Evolutionary conservation across 2,888 invertebrate species (phyloP), one percentile per base, ranked within the genome.

Genomic region (Tethea ocularis): DNA sequence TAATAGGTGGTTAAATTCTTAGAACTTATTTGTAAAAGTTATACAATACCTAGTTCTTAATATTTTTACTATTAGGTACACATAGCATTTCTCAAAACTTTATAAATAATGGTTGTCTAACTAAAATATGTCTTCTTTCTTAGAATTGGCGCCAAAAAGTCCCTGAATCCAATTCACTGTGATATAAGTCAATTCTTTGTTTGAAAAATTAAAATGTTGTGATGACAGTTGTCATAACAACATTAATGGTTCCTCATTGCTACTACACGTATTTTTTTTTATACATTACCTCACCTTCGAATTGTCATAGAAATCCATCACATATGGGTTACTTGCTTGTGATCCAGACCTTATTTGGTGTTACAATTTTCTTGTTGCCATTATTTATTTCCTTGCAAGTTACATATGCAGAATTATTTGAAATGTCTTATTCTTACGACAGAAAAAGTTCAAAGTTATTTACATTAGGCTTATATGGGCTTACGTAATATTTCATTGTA

Each of bases 401-500:
- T 26, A 26, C 26, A 0, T 26, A 6, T 26, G 26, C 26, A 6
- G 5, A 26, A 26, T 26, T 26, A 26, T 26, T 26, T 26, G 26
- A 26, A 26, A 26, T 1, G 3, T 26, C 26, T 26, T 26, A 26
- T 26, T 26, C 26, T 3, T 26, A 26, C 6, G 5, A 26, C 26
- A 26, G 26, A 26, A 26, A 26, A 26, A 26, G 26, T 26, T 7
- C 7, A 26, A 26, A 6, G 26, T 26, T 26, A 26, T n/a, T n/a
- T n/a, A 7, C 26, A 26, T 26, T 26, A 11, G 13, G n/a, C 1
- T n/a, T 38, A n/a, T n/a, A n/a, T n/a, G 33, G 13, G n/a, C 1
- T n/a, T 38, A n/a, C 38, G 38, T n/a, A 38, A n/a, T 70, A 74
- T 73, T 77, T 69, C 65, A 58, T 33, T 62, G 61, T 58, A 61